Percentiles rank a stretch among this genome's conserved stretches.
Conservation (phyloP, 2,113 vertebrate species). For the Promerops cafer region DNA sequence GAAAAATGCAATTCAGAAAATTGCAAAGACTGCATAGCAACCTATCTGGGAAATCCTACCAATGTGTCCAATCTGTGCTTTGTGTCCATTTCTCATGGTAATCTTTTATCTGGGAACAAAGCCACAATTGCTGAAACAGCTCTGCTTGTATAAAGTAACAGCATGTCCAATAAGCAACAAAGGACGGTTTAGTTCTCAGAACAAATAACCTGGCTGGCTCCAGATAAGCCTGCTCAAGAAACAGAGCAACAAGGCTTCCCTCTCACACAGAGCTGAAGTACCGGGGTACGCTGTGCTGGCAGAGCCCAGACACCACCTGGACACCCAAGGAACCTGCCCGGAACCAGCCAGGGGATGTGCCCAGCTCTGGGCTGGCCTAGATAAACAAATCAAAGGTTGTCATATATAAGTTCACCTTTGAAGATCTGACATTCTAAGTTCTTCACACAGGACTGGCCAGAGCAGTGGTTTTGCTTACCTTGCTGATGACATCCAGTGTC, state of each 20-base stretch:
- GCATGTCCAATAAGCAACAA: neutral
- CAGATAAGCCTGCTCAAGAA: neutral
- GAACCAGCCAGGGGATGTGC: neutral
- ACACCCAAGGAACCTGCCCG: accelerated
- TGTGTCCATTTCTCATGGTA: neutral
- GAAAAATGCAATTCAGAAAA: neutral
- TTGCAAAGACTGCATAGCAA: neutral
- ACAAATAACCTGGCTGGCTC: neutral
- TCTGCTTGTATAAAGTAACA: neutral
- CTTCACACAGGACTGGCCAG: neutral
- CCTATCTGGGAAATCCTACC: neutral
- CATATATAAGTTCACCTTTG: accelerated
- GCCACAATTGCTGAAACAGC: neutral
- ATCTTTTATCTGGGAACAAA: conserved; percentile 27
- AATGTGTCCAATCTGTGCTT: neutral
- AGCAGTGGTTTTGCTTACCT: neutral
- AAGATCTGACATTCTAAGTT: neutral
- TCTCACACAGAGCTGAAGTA: neutral
- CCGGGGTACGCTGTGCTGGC: accelerated
- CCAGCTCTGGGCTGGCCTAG: neutral
- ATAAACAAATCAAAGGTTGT: accelerated
- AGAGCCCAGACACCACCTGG: neutral
- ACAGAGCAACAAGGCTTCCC: neutral
- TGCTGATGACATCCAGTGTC: neutral
- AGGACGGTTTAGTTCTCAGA: neutral